A percentile compares a stretch with the other conserved stretches of the same genome.
phyloP scores from a whole-genome alignment of 1,140 invertebrate genomes.

The Chironomus tepperi region DNA sequence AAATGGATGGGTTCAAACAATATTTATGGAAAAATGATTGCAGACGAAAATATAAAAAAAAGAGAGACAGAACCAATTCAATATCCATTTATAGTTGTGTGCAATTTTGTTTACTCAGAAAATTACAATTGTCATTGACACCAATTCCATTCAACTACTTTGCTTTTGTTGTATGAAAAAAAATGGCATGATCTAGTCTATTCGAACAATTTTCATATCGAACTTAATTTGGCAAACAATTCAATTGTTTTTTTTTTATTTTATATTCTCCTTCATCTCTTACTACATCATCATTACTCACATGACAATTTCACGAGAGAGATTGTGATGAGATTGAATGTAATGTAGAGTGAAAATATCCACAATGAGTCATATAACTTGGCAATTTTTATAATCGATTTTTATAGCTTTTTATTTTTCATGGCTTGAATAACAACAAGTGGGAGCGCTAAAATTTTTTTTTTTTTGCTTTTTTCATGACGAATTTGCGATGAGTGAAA shows the following conservation, averaged over 20 bases:
- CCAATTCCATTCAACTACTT: neutral
- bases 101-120: too few species aligned
- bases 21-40: too few species aligned
- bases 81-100: too few species aligned
- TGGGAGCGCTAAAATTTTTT: neutral
- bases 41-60: too few species aligned
- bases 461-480: too few species aligned
- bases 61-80: too few species aligned
- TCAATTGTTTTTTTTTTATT: neutral
- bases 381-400: neutral
- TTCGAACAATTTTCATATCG: neutral
- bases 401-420: neutral
- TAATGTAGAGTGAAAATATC: neutral
- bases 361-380: conserved; percentile 12
- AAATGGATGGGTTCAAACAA: too few species aligned
- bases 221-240: conserved; percentile 11
- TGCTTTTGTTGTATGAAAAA: neutral
- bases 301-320: neutral
- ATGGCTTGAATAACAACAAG: neutral
- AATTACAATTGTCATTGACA: neutral
- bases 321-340: neutral
- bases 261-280: neutral
- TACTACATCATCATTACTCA: neutral
- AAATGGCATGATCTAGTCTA: neutral
- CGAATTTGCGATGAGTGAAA: too few species aligned